Base-by-base conservation (phyloP, 1,140 invertebrate genomes). In the Aphelenchoides avenae region DNA sequence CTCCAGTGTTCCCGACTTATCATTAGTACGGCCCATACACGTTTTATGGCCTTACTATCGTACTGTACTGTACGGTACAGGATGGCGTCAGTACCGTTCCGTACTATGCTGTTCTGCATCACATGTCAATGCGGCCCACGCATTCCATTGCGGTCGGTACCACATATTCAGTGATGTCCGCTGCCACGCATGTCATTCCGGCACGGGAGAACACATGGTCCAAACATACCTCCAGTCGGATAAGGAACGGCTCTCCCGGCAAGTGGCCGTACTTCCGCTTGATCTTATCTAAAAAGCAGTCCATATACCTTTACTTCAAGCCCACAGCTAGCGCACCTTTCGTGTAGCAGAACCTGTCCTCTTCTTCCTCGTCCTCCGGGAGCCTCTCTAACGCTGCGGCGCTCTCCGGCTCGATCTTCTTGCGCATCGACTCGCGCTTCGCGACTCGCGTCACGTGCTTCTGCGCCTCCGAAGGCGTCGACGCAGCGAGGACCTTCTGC, bases 341-440 rank as follows among this genome's bases (percentile, higher is more conserved):
- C 4, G 91, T 94, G 79, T 95, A 95, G 27, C 90, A 89, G 79
- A 87, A 93, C 53, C 87, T 84, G 71, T 92, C 89, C 76, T 91
- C 89, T 70, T 86, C 78, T 68, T 91, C 89, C 6, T 84, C 81
- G 77, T 91, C 89, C 0, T 84, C 84, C 18, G 83, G 84, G 40
- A 84, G 29, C 20, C 50, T 85, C 79, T 89, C 88, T 68, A 85
- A 84, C 79, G 86, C 86, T 37, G 82, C 89, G 2, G 89, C 90
- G 75, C 88, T 91, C 1, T 86, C 86, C 60, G 87, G 83, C 71
- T 89, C 88, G 71, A 92, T 91, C 87, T 91, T 64, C 18, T 36
- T 11, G n/a, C n/a, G n/a, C n/a, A n/a, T n/a, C n/a, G n/a, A n/a
- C n/a, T n/a, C n/a, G n/a, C n/a, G n/a, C n/a, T n/a, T 15, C 56